Evolutionary conservation across 2,797 vertebrate species (phyloP), one percentile per base, ranked within the genome.

Genomic region (Chaetophractus vellerosus): DNA sequence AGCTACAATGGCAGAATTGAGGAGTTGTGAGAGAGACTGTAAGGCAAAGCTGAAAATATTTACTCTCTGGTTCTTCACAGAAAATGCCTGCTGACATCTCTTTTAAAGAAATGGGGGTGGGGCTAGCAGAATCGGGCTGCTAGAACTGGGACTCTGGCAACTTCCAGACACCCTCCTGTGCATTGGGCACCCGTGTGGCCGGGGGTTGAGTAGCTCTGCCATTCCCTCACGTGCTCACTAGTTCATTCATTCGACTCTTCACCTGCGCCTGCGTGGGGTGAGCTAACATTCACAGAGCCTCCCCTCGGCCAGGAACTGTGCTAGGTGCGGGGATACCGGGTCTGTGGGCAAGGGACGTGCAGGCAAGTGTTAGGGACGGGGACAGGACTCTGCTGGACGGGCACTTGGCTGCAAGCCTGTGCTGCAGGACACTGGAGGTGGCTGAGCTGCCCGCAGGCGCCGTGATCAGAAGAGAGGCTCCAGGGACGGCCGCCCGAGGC

Each of bases 1-100:
- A 0, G 16, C 45, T 28, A 5, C 0, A 14, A 18, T 0, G 3
- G 19, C 6, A 11, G 66, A 84, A 76, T 0, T 24, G n/a, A 33
- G 16, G 24, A 9, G 19, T 4, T 11, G 5, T 1, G 31, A 50
- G 15, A 28, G 14, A 41, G 61, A 41, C 10, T 0, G 0, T 1
- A 23, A 0, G 19, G 66, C 33, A 38, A 55, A 71, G 55, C 63
- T 36, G 16, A 61, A 71, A 76, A 31, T 50, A 61, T 9, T 45
- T 45, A 45, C 45, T 45, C 45, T 45, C 45, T 45, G 45, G 45
- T 45, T n/a, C 24, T 33, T 57, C n/a, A 23, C 3, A 2, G 81
- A 85, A 84, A 59, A 61, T 23, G 23, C 19, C 23, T 36, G 36
- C 6, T 63, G 36, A 19, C 24, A 16, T 18, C 24, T 50, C n/a